A percentile compares a stretch with the other conserved stretches of the same genome.
Conservation (phyloP, 2,888 invertebrate genomes). For the Hedychridium roseum region DNA sequence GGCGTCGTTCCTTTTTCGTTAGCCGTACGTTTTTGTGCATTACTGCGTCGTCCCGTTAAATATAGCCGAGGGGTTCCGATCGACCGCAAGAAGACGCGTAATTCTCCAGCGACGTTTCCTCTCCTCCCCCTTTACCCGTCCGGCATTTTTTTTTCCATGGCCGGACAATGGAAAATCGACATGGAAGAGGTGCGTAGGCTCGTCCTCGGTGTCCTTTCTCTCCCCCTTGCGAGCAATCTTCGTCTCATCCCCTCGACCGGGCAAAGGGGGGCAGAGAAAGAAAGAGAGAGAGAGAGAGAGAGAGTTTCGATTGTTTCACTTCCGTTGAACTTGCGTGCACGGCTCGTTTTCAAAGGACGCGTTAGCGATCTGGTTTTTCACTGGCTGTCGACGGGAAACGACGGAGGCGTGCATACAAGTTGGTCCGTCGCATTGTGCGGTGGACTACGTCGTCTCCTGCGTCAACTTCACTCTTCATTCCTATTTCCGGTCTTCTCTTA, state of each 20-base stretch:
- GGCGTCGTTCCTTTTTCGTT: no score
- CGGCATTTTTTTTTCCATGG: no score
- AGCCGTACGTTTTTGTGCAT: no score
- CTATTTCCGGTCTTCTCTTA: no score
- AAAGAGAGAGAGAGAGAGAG: neutral
- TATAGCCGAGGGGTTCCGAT: no score
- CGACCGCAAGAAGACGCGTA: no score
- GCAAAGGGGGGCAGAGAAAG: neutral
- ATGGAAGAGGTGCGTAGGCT: constrained; percentile 1
- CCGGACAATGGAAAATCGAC: no score
- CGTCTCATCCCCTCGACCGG: neutral
- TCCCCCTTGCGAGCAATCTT: constrained; percentile 1
- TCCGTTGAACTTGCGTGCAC: constrained; percentile 28
- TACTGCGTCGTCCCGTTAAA: no score
- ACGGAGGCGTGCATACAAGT: constrained; percentile 10
- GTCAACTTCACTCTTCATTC: no score
- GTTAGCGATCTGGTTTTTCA: constrained; percentile 14
- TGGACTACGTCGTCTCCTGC: no score
- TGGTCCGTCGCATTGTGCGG: constrained; percentile 15
- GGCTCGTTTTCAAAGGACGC: constrained; percentile 26
- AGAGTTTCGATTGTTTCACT: constrained; percentile 20
- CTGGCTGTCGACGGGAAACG: constrained; percentile 6
- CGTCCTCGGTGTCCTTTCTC: constrained; percentile 17
- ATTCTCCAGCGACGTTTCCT: no score
- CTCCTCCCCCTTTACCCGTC: no score